Conservation (phyloP, 2,113 vertebrate genomes). For the Cyprinodon tularosa region DNA sequence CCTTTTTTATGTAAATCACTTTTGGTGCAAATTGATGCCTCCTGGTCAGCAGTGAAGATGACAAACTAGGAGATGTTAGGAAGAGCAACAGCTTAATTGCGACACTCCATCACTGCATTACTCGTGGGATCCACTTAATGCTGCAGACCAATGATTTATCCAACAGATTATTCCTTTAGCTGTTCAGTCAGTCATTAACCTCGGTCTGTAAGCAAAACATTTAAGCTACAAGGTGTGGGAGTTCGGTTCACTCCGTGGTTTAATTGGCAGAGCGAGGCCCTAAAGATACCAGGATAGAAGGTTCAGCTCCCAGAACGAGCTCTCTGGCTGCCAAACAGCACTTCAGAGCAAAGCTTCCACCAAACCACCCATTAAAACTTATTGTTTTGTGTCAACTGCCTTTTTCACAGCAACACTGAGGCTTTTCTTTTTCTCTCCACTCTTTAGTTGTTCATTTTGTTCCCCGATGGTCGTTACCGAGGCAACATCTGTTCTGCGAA, state of each 20-base stretch:
- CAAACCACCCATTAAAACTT: slow-evolving; percentile 37
- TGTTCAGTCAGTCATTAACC: slow-evolving; percentile 30
- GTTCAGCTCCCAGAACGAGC: slow-evolving; percentile 4
- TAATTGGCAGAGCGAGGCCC: slow-evolving; percentile 15
- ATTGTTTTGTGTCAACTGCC: slow-evolving; percentile 40
- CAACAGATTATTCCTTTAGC: slow-evolving; percentile 13
- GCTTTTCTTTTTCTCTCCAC: background rate
- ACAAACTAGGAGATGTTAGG: background rate
- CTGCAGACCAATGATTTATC: slow-evolving; percentile 12
- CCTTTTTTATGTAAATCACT: background rate
- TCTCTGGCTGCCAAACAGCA: slow-evolving; percentile 20
- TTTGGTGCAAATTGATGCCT: slow-evolving; percentile 15
- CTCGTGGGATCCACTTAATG: slow-evolving; percentile 13
- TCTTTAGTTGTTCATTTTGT: slow-evolving; percentile 17
- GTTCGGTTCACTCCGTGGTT: slow-evolving; percentile 6
- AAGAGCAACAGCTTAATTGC: slow-evolving; percentile 19
- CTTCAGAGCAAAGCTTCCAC: slow-evolving; percentile 6
- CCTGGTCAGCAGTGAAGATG: slow-evolving; percentile 16
- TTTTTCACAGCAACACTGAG: slow-evolving; percentile 8
- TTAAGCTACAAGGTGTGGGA: slow-evolving; percentile 5
- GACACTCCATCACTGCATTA: slow-evolving; percentile 22
- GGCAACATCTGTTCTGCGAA: slow-evolving; percentile 50
- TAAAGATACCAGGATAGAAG: slow-evolving; percentile 10
- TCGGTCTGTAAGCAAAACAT: slow-evolving; percentile 21
- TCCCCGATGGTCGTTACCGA: slow-evolving; percentile 36